Conservation (phyloP, 2,888 invertebrate genomes). For the Erebia palarica region DNA sequence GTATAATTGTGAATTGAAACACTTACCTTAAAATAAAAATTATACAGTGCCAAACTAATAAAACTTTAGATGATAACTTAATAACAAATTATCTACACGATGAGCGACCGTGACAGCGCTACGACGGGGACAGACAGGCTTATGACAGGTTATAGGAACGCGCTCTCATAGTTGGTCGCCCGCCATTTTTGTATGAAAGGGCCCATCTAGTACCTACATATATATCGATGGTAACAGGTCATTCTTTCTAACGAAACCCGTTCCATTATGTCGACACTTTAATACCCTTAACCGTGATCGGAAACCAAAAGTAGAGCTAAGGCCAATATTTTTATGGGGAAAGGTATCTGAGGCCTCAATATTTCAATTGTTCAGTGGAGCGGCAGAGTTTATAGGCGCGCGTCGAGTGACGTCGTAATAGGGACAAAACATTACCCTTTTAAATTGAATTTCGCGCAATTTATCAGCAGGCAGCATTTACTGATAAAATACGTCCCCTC, state of each 20-base stretch:
- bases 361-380: conserved; percentile 74
- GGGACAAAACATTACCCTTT: conserved; percentile 79
- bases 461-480: conserved; percentile 68
- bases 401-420: conserved; percentile 73
- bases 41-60: no score
- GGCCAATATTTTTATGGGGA: conserved; percentile 62
- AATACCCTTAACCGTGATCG: conserved; percentile 39
- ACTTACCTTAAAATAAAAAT: no score
- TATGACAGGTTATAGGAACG: no score
- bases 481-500: conserved; percentile 65
- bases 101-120: no score
- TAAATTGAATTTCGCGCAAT: conserved; percentile 78
- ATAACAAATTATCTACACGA: no score
- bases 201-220: no score
- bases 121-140: no score
- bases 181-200: no score
- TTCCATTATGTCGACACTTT: conserved; percentile 19
- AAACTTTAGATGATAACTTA: no score
- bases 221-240: no score
- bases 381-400: conserved; percentile 70
- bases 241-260: conserved; percentile 11
- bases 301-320: conserved; percentile 25
- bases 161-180: no score
- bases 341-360: conserved; percentile 62
- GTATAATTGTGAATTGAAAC: no score